Percentiles rank a stretch among this genome's conserved stretches.
Evolutionary conservation across 2,888 invertebrate species (phyloP).

Genomic region (Lomographa bimaculata): DNA sequence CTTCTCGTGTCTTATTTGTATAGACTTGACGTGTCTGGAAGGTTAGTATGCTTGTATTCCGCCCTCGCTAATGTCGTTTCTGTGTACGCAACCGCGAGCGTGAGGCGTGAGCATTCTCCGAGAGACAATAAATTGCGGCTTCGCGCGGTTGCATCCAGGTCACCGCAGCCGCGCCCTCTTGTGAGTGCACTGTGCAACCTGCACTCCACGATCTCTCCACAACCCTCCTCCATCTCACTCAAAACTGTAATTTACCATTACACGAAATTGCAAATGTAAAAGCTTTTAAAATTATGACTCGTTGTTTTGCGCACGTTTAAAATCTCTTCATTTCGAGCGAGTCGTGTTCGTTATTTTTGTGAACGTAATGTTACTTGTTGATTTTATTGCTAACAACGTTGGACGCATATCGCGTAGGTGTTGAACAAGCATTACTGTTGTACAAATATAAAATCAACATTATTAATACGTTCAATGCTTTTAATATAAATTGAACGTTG

Average conservation of each 20-base stretch:
- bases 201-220: slow-evolving; percentile 31
- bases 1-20: slow-evolving; percentile 23
- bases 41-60: slow-evolving; percentile 16
- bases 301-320: slow-evolving; percentile 37
- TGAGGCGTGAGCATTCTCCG: slow-evolving; percentile 53
- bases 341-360: slow-evolving; percentile 22
- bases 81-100: slow-evolving; percentile 43
- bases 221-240: slow-evolving; percentile 46
- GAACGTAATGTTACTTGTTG: slow-evolving; percentile 19
- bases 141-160: slow-evolving; percentile 58
- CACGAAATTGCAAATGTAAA: slow-evolving; percentile 39
- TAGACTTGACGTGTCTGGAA: slow-evolving; percentile 1
- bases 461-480: no score
- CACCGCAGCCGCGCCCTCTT: slow-evolving; percentile 34
- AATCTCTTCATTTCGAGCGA: slow-evolving; percentile 28
- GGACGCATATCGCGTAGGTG: slow-evolving; percentile 11
- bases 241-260: slow-evolving; percentile 44
- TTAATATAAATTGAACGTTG: no score
- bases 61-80: slow-evolving; percentile 37
- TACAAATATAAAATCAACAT: slow-evolving; percentile 1
- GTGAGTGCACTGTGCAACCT: slow-evolving; percentile 17
- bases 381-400: slow-evolving; percentile 15
- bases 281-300: slow-evolving; percentile 39
- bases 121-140: slow-evolving; percentile 69
- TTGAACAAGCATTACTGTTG: not conserved